phyloP scores from a whole-genome alignment of 1,140 invertebrate genomes.

The Leptinotarsa defecta region DNA sequence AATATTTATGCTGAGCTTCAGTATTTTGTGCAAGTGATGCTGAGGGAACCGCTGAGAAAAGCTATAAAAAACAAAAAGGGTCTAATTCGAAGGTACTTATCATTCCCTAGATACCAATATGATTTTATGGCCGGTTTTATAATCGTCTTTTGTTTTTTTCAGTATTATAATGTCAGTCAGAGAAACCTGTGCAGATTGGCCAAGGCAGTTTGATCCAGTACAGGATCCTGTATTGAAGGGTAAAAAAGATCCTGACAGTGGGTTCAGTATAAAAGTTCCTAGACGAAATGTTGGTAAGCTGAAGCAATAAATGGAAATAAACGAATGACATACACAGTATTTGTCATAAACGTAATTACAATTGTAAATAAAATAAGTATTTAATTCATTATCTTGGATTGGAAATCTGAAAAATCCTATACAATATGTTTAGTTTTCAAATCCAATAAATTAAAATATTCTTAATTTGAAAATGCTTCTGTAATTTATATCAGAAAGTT shows the following conservation, averaged over 20 bases:
- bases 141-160: conserved; percentile 39
- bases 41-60: conserved; percentile 93
- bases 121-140: not conserved
- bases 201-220: conserved; percentile 86
- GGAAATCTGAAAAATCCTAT: no score
- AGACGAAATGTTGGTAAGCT: conserved; percentile 85
- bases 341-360: no score
- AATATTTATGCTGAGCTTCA: conserved; percentile 97
- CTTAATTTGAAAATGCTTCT: no score
- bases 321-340: no score
- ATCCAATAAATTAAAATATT: no score
- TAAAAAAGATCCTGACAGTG: conserved; percentile 91
- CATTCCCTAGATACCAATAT: conserved; percentile 19
- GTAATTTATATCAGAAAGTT: no score
- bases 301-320: not conserved
- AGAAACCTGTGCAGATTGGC: conserved; percentile 96
- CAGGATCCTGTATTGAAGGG: conserved; percentile 94
- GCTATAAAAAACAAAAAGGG: conserved; percentile 99
- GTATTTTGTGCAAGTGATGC: conserved; percentile 91
- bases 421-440: no score
- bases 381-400: no score
- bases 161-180: conserved; percentile 93
- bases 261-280: conserved; percentile 91
- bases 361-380: no score
- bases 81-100: conserved; percentile 79